Evolutionary conservation across 2,113 vertebrate genomes (phyloP), one percentile per base, ranked within the genome.

Genomic region (Gopherus evgoodei): DNA sequence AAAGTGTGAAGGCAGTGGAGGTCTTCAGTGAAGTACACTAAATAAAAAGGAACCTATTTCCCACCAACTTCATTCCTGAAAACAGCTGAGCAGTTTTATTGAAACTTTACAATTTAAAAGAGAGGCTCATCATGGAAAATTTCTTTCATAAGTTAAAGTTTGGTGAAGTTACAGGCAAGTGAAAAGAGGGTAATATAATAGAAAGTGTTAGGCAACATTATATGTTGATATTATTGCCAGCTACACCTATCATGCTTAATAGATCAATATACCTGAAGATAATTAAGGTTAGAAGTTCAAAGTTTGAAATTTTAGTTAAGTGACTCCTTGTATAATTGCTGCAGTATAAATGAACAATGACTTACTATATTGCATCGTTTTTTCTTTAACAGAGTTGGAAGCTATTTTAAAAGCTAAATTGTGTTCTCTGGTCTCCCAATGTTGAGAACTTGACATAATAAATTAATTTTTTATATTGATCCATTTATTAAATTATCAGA

Each of bases 371-470:
- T 84, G 69, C n/a, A 16, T 82, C 11, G 47, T 84, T 93, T 84
- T 93, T 89, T 80, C 22, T 86, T 89, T 54, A 87, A 57, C 54
- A 56, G 24, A 69, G 17, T 69, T 69, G 16, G 35, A 27, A 38
- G 12, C 24, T 25, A 78, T 14, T 76, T 82, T 89, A 79, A 29
- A 82, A 88, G 38, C 42, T 75, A 88, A 94, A 80, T 81, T 95
- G 69, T 84, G 76, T 93, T 96, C 76, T 88, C 76, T 81, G 72
- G 79, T 78, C 35, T 93, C 90, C 65, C 29, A 87, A 90, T 89
- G 81, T 76, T 91, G 47, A 82, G 91, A 96, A 95, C 96, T 87
- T 86, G 82, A 92, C 90, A 69, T 96, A 91, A 97, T 96, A 91
- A 97, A 95, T 91, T 76, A 95, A 88, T 38, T 90, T 90, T 85